phyloP scores from a whole-genome alignment of 2,113 vertebrate genomes.

The Barbus barbus region DNA sequence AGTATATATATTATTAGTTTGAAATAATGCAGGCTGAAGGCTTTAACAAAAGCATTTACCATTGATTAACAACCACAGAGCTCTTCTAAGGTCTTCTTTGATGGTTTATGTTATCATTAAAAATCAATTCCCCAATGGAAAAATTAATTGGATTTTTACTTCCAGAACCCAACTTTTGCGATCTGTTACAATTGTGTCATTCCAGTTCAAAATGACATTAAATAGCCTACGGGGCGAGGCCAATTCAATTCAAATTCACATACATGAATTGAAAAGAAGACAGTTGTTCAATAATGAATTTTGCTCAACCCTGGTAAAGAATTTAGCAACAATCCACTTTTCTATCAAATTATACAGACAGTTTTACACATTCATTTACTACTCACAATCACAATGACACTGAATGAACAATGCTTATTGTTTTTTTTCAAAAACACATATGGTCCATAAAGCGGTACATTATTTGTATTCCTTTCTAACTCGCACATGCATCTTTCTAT shows the following conservation, averaged over 20 bases:
- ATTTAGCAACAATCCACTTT: not conserved
- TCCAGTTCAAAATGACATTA: not conserved
- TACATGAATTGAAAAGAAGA: not conserved
- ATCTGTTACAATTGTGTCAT: too few species aligned
- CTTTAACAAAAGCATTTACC: not conserved
- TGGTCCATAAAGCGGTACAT: not conserved
- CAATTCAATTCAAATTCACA: not conserved
- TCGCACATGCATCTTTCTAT: not conserved
- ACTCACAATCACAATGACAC: not conserved
- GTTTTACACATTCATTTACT: not conserved
- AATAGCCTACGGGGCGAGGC: not conserved
- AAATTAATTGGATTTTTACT: too few species aligned
- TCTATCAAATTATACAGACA: not conserved
- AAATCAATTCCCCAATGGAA: too few species aligned
- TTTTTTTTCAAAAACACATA: conserved; percentile 46
- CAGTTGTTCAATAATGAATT: not conserved
- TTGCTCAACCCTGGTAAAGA: not conserved
- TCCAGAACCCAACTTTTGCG: too few species aligned
- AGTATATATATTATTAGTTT: too few species aligned
- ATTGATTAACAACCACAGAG: not conserved
- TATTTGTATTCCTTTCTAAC: conserved; percentile 14
- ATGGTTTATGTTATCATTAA: too few species aligned
- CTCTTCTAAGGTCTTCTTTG: too few species aligned
- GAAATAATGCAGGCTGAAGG: not conserved
- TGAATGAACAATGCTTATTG: conserved; percentile 45